Evolutionary conservation across 37 sponge, comb jelly and placozoan genomes (phyloP), one percentile per base, ranked within the genome.

Genomic region (Spongia lamella): DNA sequence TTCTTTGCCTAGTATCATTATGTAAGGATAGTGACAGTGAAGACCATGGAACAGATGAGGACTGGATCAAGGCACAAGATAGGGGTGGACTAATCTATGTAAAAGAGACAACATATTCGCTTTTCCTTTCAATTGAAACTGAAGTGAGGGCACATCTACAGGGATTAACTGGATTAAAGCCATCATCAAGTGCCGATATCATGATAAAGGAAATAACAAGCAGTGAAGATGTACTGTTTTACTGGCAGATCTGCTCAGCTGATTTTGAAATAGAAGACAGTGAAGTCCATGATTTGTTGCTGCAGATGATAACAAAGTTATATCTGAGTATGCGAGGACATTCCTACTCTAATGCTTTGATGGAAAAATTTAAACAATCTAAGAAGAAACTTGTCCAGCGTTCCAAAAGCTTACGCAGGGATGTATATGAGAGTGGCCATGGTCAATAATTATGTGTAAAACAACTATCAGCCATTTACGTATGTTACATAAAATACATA

Each of bases 101-200:
- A 7, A 68, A 51, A 25, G 61, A 69, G 19, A 27, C 56, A 17
- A 67, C 57, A 40, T 39, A n/a, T 27, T 61, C 61, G 70, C 34
- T 79, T 15, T 68, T 79, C 49, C 17, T 20, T 43, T 22, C 59
- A 20, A 68, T 79, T 19, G 80, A 79, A 32, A 35, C 32, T 11
- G 30, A 53, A 16, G 32, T 79, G n/a, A n/a, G n/a, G n/a, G n/a
- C n/a, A n/a, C n/a, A n/a, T n/a, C n/a, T n/a, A n/a, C n/a, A n/a
- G 21, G 88, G 15, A 87, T 87, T 31, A 81, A 73, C 37, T 63
- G 81, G 66, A 82, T 87, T 26, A 39, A 82, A 68, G 88, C 82
- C 2, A 87, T 82, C 88, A 82, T 82, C 64, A 82, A 87, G 75
- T 82, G 88, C n/a, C n/a, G n/a, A n/a, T n/a, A n/a, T n/a, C n/a